Base-by-base conservation (phyloP, 2,888 invertebrate genomes). In the Lottia gigantea region DNA sequence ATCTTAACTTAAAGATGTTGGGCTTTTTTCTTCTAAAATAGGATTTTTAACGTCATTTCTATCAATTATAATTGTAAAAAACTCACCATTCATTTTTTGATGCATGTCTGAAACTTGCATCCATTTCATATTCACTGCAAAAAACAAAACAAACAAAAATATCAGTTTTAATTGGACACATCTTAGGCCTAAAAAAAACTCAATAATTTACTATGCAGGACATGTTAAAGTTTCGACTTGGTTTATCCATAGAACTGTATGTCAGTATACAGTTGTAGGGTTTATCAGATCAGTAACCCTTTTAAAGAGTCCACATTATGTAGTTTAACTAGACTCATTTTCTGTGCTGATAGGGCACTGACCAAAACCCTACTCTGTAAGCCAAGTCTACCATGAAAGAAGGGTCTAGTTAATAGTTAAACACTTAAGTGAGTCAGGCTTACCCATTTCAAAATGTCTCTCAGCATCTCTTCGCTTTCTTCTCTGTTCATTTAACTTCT, bases 11-110 rank as follows among this genome's bases (percentile, higher is more conserved):
- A 40, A 31, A 11, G 15, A n/a, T n/a, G n/a, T n/a, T 40, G 7
- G 45, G 6, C 46, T 19, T 12, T 25, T 23, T 23, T 47, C 14
- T 47, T 15, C 4, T 47, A 14, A 49, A 66, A 23, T 16, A 19
- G 14, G 15, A 23, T 23, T 61, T 14, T 4, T 23, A 46, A 19
- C 19, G 55, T 49, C 6, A n/a, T 19, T 15, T 16, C 7, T 40
- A 49, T 12, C 25, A n/a, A 61, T 25, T 26, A 46, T 25, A 15
- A 62, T 62, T 46, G 31, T 23, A 40, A 49, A 25, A n/a, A n/a
- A 47, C 67, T 71, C 76, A 80, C 82, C 80, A 62, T 71, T 71
- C 74, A 76, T 75, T 73, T 80, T 79, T n/a, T 71, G 70, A 49
- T 81, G 76, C 2, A 74, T 68, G 69, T 80, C 78, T 63, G 72